Base-by-base conservation (phyloP, 2,888 invertebrate genomes). In the Patella ulyssiponensis region DNA sequence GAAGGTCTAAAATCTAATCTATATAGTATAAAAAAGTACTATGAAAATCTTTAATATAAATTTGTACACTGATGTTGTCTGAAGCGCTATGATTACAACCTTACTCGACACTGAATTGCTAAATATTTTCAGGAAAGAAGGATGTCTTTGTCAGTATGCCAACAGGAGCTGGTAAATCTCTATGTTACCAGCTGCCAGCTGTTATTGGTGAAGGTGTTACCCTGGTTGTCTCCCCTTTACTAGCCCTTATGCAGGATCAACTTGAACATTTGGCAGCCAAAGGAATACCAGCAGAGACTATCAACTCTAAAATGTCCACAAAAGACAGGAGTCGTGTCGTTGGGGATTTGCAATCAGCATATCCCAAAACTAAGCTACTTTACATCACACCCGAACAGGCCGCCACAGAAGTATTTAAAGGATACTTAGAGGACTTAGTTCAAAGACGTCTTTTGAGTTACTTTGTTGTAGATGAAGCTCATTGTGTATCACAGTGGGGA, bases 141-240 rank as follows among this genome's bases (percentile, higher is more conserved):
- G 99, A 99, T 94, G 96, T 98, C 0, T 97, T 96, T 91, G 95
- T 99, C 15, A 98, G 97, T 82, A 98, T 99, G 98, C 99, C 99
- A 1, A 99, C 99, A 7, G 99, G 99, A 56, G 92, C 93, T 58
- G 99, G 99, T 64, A 99, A 99, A 93, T 99, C 98, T 0, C 93
- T 99, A 27, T 98, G 98, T 92, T 99, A 97, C 92, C 99, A 99
- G 92, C 93, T 99, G 83, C 99, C 99, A 56, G 97, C 98, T 1
- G 94, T 98, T 84, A 93, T 97, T 86, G 94, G 95, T 76, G 95
- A 77, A 69, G 93, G 93, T 3, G 94, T 99, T 80, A 96, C 98
- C 9, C 94, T 99, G 86, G 98, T 99, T 3, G 96, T 99, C 89
- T 98, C 98, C 69, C 99, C 99, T 23, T 93, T 99, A 44, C 93